Evolutionary conservation across 2,113 vertebrate species (phyloP), one percentile per base, ranked within the genome.

Genomic region (Natator depressus): DNA sequence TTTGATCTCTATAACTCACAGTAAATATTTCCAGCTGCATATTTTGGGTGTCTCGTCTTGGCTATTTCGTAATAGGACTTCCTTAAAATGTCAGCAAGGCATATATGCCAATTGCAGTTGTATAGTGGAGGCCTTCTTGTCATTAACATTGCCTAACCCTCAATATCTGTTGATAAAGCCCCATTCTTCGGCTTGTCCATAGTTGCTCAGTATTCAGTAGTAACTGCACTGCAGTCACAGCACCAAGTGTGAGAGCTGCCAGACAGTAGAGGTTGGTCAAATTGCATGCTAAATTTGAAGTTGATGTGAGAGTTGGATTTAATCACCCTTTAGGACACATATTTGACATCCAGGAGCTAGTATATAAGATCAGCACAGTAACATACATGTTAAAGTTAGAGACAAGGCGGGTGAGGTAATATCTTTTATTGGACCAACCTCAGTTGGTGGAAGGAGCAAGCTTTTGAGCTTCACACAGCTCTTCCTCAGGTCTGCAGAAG

Each of bases 161-260:
- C 76, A n/a, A 13, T 90, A 5, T 80, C 57, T 20, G 42, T 38
- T 2, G 22, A 5, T 46, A 76, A 76, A 76, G 72, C 38, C 38
- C 10, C 5, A 42, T 35, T 75, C 69, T 76, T 46, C 19, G 90
- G 12, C 80, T 89, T 65, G 55, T 65, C 88, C 4, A 19, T 69
- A n/a, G 31, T n/a, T 90, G 35, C 46, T 91, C 55, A 83, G 46
- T 72, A n/a, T 35, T 69, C 62, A 69, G 10, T 79, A 55, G 17
- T 86, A 82, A 35, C 38, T 93, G 93, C 8, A 3, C 25, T 90
- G 49, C 11, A 87, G 6, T 57, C 14, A 50, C 89, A 88, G 9
- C 46, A 6, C 25, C 80, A 65, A 35, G 49, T 90, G 91, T 55
- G 86, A 88, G 84, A 91, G 65, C 49, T 91, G 14, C 65, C 82